These are phyloP conservation scores for Maniola jurtina DNA, from an alignment of 1,140 invertebrate genomes.

Conservation along the genomic window DNA sequence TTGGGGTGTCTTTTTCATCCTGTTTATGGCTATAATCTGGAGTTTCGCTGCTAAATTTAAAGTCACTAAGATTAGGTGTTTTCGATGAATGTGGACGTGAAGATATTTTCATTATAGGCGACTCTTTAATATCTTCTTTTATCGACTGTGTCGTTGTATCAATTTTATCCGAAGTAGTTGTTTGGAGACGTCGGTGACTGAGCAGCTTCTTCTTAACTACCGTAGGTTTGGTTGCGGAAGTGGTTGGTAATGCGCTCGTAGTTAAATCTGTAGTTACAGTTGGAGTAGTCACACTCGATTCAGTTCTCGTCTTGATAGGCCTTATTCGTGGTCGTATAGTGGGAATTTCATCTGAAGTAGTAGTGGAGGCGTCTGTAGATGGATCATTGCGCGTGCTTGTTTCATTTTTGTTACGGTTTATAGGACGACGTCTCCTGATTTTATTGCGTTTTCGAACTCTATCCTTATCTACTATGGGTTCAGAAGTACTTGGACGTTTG, in stretches of 20 bases:
- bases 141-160: constrained; percentile 57
- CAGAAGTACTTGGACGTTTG: constrained; percentile 58
- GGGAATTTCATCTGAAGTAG: constrained; percentile 56
- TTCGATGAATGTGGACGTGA: constrained; percentile 51
- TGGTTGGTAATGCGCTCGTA: constrained; percentile 72
- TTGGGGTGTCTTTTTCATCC: constrained; percentile 77
- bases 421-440: constrained; percentile 66
- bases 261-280: constrained; percentile 69
- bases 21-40: constrained; percentile 76
- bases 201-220: constrained; percentile 65
- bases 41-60: constrained; percentile 49
- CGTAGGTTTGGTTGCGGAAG: constrained; percentile 66
- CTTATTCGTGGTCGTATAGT: constrained; percentile 63
- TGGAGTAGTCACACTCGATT: constrained; percentile 58
- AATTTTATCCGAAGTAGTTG: constrained; percentile 53
- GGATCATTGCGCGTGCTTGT: constrained; percentile 45
- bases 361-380: constrained; percentile 48
- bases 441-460: constrained; percentile 69
- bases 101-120: constrained; percentile 76
- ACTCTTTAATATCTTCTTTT: constrained; percentile 60
- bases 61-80: constrained; percentile 47
- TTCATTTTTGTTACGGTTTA: constrained; percentile 49
- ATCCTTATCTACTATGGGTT: constrained; percentile 59
- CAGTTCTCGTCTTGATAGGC: constrained; percentile 49
- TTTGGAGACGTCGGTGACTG: constrained; percentile 50